Conservation (phyloP, 2,888 invertebrate species). For the Serrognathus titanus region DNA sequence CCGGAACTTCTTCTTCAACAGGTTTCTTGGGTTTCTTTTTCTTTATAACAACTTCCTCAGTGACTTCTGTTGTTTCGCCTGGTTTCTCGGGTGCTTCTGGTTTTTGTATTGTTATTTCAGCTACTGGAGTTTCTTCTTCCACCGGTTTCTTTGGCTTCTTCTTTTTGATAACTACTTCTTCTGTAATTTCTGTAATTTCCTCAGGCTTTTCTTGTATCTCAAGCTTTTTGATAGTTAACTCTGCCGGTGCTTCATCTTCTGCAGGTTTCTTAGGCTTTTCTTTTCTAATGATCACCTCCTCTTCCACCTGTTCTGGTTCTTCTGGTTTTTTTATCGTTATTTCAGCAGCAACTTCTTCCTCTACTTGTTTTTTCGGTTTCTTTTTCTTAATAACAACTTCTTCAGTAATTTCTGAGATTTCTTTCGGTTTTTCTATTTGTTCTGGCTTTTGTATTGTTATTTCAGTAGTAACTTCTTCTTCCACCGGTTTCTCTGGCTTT, state of each 20-base stretch:
- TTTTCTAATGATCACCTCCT: conserved; percentile 34
- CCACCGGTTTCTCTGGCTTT: conserved; percentile 41
- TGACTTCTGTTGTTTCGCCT: conserved; percentile 33
- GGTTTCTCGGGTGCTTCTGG: conserved; percentile 15
- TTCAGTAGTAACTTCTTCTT: conserved; percentile 45
- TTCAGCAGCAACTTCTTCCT: conserved; percentile 46
- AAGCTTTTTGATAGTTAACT: conserved; percentile 40
- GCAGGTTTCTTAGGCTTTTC: conserved; percentile 24
- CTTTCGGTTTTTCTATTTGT: conserved; percentile 6
- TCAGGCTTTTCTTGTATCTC: conserved; percentile 24
- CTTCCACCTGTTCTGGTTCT: conserved; percentile 42
- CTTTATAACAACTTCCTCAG: conserved; percentile 49
- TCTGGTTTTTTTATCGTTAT: conserved; percentile 43
- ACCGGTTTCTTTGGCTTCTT: conserved; percentile 36
- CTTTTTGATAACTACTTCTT: conserved; percentile 15
- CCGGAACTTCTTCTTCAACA: conserved; percentile 34
- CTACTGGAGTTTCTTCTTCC: conserved; percentile 48
- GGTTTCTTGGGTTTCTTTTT: conserved; percentile 36
- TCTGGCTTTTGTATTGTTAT: conserved; percentile 35
- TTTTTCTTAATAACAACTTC: conserved; percentile 18
- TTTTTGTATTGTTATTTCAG: conserved; percentile 44
- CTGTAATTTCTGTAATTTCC: conserved; percentile 16
- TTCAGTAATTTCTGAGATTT: conserved; percentile 17
- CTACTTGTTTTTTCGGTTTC: conserved; percentile 37
- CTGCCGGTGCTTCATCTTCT: conserved; percentile 34